These are phyloP conservation scores for Psammodynastes pulverulentus DNA, from an alignment of 2,113 vertebrate genomes.

Conservation along the genomic window DNA sequence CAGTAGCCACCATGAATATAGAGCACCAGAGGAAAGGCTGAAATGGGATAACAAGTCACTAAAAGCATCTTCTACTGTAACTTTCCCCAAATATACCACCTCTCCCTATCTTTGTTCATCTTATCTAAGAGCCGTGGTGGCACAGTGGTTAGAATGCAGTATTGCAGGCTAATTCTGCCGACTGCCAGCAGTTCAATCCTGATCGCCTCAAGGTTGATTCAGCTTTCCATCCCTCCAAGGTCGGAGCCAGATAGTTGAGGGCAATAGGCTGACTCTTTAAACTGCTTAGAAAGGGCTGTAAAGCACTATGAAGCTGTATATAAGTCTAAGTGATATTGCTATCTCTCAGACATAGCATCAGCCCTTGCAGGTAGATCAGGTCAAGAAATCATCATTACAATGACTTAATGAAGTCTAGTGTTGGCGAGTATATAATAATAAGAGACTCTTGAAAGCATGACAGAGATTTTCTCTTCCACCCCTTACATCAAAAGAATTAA, in stretches of 20 bases:
- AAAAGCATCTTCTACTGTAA: no score
- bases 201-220: not conserved
- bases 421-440: not conserved
- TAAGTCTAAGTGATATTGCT: not conserved
- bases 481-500: not conserved
- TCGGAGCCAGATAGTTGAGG: not conserved
- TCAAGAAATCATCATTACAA: not conserved
- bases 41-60: slow-evolving; percentile 16
- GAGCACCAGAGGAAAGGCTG: slow-evolving; percentile 80
- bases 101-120: not conserved
- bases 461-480: not conserved
- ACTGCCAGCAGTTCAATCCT: not conserved
- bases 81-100: no score
- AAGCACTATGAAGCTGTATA: not conserved
- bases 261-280: not conserved
- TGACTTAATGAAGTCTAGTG: not conserved
- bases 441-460: not conserved
- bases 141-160: not conserved
- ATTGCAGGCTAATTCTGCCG: not conserved
- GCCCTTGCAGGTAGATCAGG: not conserved
- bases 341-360: not conserved
- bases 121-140: not conserved
- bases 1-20: slow-evolving; percentile 94
- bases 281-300: not conserved
- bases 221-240: not conserved